Base-by-base conservation (phyloP, 2,888 invertebrate species). In the Agrochola lota region DNA sequence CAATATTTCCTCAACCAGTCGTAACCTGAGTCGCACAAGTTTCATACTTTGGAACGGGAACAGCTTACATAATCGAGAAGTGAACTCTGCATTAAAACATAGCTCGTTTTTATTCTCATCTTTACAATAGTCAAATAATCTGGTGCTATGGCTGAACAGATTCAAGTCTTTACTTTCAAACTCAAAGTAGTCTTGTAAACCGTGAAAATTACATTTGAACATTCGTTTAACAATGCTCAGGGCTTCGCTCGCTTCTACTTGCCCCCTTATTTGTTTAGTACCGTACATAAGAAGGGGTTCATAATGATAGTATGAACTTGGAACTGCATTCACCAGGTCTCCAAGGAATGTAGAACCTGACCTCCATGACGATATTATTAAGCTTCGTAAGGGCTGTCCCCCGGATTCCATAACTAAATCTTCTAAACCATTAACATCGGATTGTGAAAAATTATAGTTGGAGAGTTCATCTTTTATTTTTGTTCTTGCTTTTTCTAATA, bases 11-110 rank as follows among this genome's bases (percentile, higher is more conserved):
- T 98, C 98, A 71, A 98, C 97, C 20, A 98, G 97, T 77, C 97
- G 97, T 88, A 99, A 96, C 83, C 98, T 97, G 88, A 99, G 94
- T 81, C 99, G 97, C 26, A 99, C 99, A 83, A 98, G 97, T 94
- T 99, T 99, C 98, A 99, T 98, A 85, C 98, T 98, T 93, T 99
- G 99, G 93, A 99, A 98, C 9, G 99, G 99, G 93, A 98, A 99
- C 88, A 98, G 95, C 92, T 97, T 97, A 95, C 99, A 99, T 95
- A 98, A 98, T 82, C 97, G 97, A 74, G 97, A 97, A 76, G 98
- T 97, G 95, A 98, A 99, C 67, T 97, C 95, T 79, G 95, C 91
- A 92, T 96, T 96, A 90, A 93, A 93, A 92, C 97, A 97, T 88
- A 96, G 90, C 83, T 96, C 95, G 90, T 93, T 95, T 89, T 94